Evolutionary conservation across 2,797 vertebrate genomes (phyloP).

Genomic region (Sebastiscus albofasciatus): DNA sequence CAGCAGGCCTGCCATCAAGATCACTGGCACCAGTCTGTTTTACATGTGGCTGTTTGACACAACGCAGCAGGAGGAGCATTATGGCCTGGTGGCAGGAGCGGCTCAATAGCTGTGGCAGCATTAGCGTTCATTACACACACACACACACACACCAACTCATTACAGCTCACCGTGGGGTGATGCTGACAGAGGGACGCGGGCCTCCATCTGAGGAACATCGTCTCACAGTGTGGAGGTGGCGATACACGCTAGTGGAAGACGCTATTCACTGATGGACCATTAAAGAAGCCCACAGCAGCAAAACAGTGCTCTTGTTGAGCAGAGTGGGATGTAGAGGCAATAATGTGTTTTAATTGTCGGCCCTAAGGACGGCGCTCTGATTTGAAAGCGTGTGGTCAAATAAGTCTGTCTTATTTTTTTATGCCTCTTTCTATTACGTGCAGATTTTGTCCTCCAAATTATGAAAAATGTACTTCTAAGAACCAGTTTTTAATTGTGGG

Average conservation of each 20-base stretch:
- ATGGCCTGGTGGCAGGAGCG: slow-evolving; percentile 50
- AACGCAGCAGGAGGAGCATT: slow-evolving; percentile 57
- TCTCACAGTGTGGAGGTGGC: slow-evolving; percentile 49
- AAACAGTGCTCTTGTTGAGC: slow-evolving; percentile 31
- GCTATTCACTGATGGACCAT: slow-evolving; percentile 57
- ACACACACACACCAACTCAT: slow-evolving; percentile 53
- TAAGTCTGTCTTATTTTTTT: neutral
- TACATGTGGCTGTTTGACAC: slow-evolving; percentile 66
- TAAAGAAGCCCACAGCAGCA: slow-evolving; percentile 53
- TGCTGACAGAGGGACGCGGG: slow-evolving; percentile 53
- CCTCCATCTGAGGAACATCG: slow-evolving; percentile 33
- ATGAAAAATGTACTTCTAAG: neutral
- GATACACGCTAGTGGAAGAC: slow-evolving; percentile 15
- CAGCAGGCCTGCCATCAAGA: slow-evolving; percentile 52
- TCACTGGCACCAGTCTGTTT: slow-evolving; percentile 59
- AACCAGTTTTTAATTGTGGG: neutral
- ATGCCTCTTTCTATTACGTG: neutral
- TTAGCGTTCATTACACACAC: slow-evolving; percentile 62
- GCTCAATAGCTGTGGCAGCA: slow-evolving; percentile 54
- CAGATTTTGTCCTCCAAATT: neutral
- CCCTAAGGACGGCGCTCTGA: neutral
- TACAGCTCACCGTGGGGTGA: slow-evolving; percentile 71
- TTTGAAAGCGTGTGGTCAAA: slow-evolving; percentile 1
- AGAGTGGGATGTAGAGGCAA: slow-evolving; percentile 42
- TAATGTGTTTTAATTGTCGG: slow-evolving; percentile 46